Conservation (phyloP, 2,113 vertebrate genomes). For the Entomyzon cyanotis region DNA sequence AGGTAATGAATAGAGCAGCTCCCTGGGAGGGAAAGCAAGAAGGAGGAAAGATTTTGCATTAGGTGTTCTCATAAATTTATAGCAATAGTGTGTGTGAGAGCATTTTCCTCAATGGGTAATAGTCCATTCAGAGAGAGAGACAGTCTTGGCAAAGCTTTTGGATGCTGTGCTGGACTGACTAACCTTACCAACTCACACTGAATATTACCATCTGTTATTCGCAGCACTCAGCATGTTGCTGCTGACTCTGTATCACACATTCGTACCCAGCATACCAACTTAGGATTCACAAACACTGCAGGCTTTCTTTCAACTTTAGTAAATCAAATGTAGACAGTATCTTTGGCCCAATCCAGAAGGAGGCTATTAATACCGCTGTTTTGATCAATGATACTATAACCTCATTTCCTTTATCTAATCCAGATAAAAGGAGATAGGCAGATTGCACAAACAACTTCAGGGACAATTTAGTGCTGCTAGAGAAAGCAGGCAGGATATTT, state of each 20-base stretch:
- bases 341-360: background rate
- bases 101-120: background rate
- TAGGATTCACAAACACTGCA: background rate
- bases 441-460: background rate
- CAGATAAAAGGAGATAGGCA: background rate
- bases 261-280: rapidly evolving
- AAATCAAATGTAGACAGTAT: background rate
- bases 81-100: background rate
- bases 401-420: background rate
- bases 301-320: background rate
- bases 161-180: background rate
- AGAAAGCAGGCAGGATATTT: background rate
- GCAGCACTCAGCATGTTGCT: background rate
- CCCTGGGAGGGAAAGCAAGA: background rate
- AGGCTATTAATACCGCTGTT: background rate
- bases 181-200: background rate
- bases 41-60: background rate
- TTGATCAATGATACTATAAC: background rate
- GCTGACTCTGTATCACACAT: background rate
- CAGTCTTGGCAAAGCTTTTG: background rate
- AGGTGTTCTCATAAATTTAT: background rate
- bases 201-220: background rate
- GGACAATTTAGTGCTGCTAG: background rate
- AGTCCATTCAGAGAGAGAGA: background rate
- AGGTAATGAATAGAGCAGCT: background rate